Percentiles rank a stretch among this genome's conserved stretches.
Conservation (phyloP, 1,140 invertebrate genomes). For the Carposina sasakii region DNA sequence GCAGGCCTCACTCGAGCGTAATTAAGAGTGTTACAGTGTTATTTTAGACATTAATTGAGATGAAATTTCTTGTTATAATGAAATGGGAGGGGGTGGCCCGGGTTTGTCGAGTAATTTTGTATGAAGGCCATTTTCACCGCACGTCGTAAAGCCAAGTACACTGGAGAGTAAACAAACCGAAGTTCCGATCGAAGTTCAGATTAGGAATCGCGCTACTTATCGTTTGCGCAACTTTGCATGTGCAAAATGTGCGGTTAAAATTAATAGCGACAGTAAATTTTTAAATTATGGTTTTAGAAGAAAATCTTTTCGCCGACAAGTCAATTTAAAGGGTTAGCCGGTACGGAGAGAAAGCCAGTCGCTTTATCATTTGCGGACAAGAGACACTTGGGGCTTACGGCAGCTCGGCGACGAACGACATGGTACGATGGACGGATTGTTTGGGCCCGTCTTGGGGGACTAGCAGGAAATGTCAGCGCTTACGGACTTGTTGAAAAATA, state of each 20-base stretch:
- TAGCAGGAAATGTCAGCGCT: conserved; percentile 29
- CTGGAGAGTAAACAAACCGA: conserved; percentile 50
- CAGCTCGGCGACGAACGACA: conserved; percentile 30
- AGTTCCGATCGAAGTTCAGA: conserved; percentile 58
- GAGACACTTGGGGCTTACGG: conserved; percentile 45
- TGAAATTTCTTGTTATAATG: conserved; percentile 65
- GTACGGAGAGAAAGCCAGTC: conserved; percentile 30
- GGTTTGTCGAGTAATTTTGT: conserved; percentile 49
- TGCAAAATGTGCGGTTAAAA: conserved; percentile 13
- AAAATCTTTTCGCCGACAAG: too few species aligned
- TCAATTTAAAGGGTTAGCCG: background rate
- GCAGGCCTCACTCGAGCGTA: conserved; percentile 65
- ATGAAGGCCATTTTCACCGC: conserved; percentile 41
- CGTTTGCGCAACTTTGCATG: too few species aligned
- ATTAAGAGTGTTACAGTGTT: conserved; percentile 70
- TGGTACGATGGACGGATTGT: conserved; percentile 32
- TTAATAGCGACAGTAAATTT: too few species aligned
- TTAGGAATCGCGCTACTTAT: conserved; percentile 51
- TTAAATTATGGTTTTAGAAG: too few species aligned
- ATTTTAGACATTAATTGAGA: conserved; percentile 70
- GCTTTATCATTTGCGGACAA: conserved; percentile 63
- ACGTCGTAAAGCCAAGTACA: conserved; percentile 41
- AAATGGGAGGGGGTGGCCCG: conserved; percentile 28
- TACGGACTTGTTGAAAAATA: conserved; percentile 31
- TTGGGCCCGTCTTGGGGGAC: conserved; percentile 21